Evolutionary conservation across 1,140 invertebrate species (phyloP), one percentile per base, ranked within the genome.

Genomic region (Trachelipus rathkii): DNA sequence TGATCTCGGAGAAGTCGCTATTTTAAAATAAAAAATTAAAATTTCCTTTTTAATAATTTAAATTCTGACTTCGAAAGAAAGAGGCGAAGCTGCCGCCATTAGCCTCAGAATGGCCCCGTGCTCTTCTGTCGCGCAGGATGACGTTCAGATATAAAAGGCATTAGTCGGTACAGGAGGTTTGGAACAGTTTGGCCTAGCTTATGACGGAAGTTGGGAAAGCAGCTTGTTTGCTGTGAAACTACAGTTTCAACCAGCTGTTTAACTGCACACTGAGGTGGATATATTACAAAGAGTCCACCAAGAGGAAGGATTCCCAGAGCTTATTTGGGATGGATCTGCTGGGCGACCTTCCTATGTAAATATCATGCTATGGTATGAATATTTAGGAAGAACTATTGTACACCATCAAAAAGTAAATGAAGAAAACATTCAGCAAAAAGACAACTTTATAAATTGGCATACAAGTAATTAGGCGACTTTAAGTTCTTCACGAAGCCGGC

Each of bases 361-460:
- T 60, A 60, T 60, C 50, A 60, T 8, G 50, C 50, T 13, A 60
- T 60, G 50, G 19, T 60, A 60, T 60, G 19, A 60, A 19, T 60
- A 60, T 8, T 60, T 60, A 19, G 50, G 50, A 8, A 13, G 19
- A 13, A 60, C 50, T n/a, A 19, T 8, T 60, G 11, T 60, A 60
- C 19, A 8, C 2, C 19, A 15, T 60, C 4, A 60, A 60, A 60
- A 60, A 60, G 19, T 8, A 60, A 60, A 60, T 60, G 50, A 60
- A 60, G 19, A 60, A 19, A 8, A 60, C 11, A 13, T 60, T 60
- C 19, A 60, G 50, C 50, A 60, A 60, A 60, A 60, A 60, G 50
- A 60, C 50, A 60, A 60, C 50, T 60, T 60, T 60, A 60, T 19
- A 60, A 60, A 60, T 60, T 15, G 50, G 50, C 11, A 60, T 60